Evolutionary conservation across 2,888 invertebrate species (phyloP).

Genomic region (Stenodera caucasica): DNA sequence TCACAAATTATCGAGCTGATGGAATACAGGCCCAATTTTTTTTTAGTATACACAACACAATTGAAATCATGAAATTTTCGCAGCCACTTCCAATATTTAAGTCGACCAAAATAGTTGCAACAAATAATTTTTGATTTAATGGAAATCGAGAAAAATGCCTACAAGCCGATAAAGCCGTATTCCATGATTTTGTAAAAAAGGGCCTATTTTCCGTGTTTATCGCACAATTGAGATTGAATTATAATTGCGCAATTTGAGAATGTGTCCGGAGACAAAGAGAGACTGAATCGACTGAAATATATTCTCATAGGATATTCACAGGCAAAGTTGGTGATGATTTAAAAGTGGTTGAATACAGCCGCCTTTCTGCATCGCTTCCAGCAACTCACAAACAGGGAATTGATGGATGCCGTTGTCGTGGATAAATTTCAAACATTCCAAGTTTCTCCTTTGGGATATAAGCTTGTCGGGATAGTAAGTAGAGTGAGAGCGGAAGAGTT

Average conservation of each 20-base stretch:
- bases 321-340: constrained; percentile 25
- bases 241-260: not conserved
- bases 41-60: too few species aligned
- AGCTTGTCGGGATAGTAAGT: too few species aligned
- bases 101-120: too few species aligned
- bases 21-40: too few species aligned
- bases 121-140: too few species aligned
- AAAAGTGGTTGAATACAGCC: constrained; percentile 25
- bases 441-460: not conserved
- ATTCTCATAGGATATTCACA: constrained; percentile 30
- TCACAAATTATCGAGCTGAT: too few species aligned
- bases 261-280: not conserved
- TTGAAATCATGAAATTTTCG: not conserved
- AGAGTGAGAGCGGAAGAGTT: not conserved
- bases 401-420: constrained; percentile 24
- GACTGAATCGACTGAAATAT: constrained; percentile 26
- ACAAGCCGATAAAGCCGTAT: too few species aligned
- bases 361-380: constrained; percentile 12
- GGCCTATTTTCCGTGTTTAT: too few species aligned
- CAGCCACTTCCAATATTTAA: too few species aligned
- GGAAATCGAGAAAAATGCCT: too few species aligned
- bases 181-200: too few species aligned
- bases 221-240: too few species aligned
- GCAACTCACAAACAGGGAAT: constrained; percentile 31
- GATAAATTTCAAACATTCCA: not conserved